Evolutionary conservation across 2,888 invertebrate genomes (phyloP), one percentile per base, ranked within the genome.

Genomic region (Yponomeuta cagnagella): DNA sequence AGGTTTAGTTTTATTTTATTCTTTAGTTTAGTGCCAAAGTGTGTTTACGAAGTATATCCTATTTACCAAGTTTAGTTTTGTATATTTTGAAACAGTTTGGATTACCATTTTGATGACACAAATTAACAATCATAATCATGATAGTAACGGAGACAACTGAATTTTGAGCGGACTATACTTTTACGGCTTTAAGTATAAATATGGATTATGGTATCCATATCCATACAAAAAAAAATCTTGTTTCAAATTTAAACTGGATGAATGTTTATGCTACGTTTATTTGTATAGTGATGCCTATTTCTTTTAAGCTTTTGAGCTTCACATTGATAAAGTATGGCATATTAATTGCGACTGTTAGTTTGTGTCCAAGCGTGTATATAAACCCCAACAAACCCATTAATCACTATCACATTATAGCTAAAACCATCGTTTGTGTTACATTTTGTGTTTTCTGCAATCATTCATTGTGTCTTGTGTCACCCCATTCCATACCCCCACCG

Each of bases 391-490:
- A 79, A 76, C 75, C 77, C 86, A 87, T 87, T 89, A 89, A 89
- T 88, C 89, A 90, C 85, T 15, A 58, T 58, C 52, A 58, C 52
- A 58, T 77, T 82, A 84, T 88, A 84, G 79, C 85, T 89, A 88
- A 89, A 87, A 86, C 73, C 31, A 52, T 78, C 77, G 76, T 77
- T 80, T 84, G 88, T 85, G 84, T 85, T 82, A 87, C 85, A 88
- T 84, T 81, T 58, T 77, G 82, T 85, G 79, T 85, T 85, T 80
- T 82, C 77, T 84, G 88, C 90, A 83, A 85, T 92, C 92, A 91
- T 92, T 92, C 91, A 92, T 91, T 90, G 89, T 89, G 89, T 90
- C 88, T 90, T 89, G 78, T 90, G 78, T 90, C 90, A 91, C 89
- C 91, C 90, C 88, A 89, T 91, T 91, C 91, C 91, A 90, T 90